phyloP scores from a whole-genome alignment of 2,888 invertebrate species.

The Amphipoea oculea region DNA sequence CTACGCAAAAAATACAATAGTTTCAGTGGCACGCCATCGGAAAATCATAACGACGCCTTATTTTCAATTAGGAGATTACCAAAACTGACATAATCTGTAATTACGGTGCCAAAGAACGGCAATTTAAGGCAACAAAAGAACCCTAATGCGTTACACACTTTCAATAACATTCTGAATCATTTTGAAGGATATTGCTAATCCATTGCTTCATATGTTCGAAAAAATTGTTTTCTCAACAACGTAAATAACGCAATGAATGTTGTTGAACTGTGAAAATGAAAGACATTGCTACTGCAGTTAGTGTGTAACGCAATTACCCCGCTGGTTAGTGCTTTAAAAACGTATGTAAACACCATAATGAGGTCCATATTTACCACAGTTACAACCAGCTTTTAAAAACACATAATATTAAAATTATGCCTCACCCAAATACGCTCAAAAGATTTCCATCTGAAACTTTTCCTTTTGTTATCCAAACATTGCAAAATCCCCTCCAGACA shows the following conservation, averaged over 20 bases:
- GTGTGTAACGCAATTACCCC: not conserved
- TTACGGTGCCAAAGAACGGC: not conserved
- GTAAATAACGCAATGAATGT: not conserved
- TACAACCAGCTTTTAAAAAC: not conserved
- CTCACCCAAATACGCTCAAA: slow-evolving; percentile 9
- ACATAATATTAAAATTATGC: not conserved
- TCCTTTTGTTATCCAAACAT: slow-evolving; percentile 21
- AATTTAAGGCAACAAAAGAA: not conserved
- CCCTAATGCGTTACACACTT: not conserved
- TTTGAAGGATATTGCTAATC: not conserved
- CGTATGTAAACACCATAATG: not conserved
- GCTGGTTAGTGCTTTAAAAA: not conserved
- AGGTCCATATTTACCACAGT: not conserved
- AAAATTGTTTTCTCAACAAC: not conserved
- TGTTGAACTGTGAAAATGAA: not conserved
- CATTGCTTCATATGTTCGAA: not conserved
- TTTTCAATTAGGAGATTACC: not conserved
- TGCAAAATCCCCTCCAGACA: slow-evolving; percentile 34
- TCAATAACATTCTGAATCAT: not conserved
- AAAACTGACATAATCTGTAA: not conserved
- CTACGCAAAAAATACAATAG: not conserved
- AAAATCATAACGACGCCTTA: not conserved
- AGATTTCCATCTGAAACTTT: slow-evolving; percentile 2
- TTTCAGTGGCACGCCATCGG: not conserved
- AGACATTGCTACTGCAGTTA: not conserved